Conservation (phyloP, 2,888 invertebrate genomes). For the Rutpela maculata region DNA sequence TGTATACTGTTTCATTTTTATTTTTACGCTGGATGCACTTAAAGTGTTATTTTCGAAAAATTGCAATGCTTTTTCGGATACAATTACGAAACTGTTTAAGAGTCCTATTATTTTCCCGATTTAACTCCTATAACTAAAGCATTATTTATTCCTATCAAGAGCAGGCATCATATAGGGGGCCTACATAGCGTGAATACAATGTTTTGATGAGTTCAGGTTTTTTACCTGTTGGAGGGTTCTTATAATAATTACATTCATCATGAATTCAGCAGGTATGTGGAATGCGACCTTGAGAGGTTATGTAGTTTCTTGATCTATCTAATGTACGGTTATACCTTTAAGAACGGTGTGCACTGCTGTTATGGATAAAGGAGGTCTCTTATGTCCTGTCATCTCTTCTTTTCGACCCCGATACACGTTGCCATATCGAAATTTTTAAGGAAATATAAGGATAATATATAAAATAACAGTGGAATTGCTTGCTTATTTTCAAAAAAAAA, state of each 20-base stretch:
- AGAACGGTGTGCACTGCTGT: conserved; percentile 31
- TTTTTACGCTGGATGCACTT: no score
- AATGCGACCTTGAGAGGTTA: conserved; percentile 64
- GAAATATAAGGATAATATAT: background rate
- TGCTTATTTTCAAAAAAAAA: no score
- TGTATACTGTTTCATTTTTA: no score
- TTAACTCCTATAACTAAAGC: background rate
- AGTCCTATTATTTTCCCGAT: background rate
- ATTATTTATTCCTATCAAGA: background rate
- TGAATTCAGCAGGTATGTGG: conserved; percentile 63
- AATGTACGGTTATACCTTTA: conserved; percentile 61
- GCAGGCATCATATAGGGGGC: conserved; percentile 8
- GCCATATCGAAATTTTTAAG: background rate
- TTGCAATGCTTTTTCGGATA: no score
- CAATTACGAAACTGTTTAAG: no score
- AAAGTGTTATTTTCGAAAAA: no score
- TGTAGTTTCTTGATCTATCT: conserved; percentile 63
- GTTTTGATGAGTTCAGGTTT: conserved; percentile 53
- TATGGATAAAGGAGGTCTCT: conserved; percentile 34
- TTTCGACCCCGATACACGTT: conserved; percentile 7
- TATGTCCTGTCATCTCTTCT: conserved; percentile 7
- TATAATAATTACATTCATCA: conserved; percentile 61
- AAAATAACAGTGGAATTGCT: no score
- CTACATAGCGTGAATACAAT: conserved; percentile 41
- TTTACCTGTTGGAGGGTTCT: conserved; percentile 58